Conservation (phyloP, 2,888 invertebrate species). For the Aricia artaxerxes region DNA sequence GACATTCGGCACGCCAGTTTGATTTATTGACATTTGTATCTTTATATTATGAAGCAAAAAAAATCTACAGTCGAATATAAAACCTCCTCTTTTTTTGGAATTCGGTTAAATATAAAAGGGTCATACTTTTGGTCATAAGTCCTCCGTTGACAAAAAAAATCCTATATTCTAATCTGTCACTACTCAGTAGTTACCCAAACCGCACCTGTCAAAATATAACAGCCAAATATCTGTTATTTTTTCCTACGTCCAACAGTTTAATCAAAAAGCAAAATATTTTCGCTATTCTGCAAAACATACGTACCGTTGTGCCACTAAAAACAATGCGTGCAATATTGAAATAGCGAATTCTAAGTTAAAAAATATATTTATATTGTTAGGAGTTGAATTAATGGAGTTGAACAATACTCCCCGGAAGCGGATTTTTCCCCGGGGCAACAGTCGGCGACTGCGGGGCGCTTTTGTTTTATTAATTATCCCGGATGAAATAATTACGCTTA, state of each 20-base stretch:
- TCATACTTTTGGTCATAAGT: too few relatives aligned
- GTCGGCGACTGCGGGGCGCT: constrained; percentile 58
- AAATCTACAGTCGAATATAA: too few relatives aligned
- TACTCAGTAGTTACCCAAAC: too few relatives aligned
- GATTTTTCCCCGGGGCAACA: constrained; percentile 73
- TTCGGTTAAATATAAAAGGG: too few relatives aligned
- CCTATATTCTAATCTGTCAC: too few relatives aligned
- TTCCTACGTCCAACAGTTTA: too few relatives aligned
- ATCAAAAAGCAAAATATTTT: constrained; percentile 2
- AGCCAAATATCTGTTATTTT: too few relatives aligned
- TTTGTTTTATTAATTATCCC: constrained; percentile 76
- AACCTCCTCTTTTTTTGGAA: too few relatives aligned
- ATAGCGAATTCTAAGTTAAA: constrained; percentile 52
- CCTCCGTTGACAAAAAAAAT: too few relatives aligned
- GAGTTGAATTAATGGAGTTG: constrained; percentile 56
- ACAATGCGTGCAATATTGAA: constrained; percentile 13
- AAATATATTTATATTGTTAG: constrained; percentile 60
- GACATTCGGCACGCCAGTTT: constrained; percentile 72
- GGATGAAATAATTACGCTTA: constrained; percentile 71
- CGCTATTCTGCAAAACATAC: neutral
- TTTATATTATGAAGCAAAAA: neutral
- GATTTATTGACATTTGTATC: constrained; percentile 44
- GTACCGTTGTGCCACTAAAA: neutral
- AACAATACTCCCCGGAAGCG: constrained; percentile 68
- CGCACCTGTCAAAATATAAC: too few relatives aligned